phyloP scores from a whole-genome alignment of 2,888 invertebrate species.

The Cyrtodaria siliqua region DNA sequence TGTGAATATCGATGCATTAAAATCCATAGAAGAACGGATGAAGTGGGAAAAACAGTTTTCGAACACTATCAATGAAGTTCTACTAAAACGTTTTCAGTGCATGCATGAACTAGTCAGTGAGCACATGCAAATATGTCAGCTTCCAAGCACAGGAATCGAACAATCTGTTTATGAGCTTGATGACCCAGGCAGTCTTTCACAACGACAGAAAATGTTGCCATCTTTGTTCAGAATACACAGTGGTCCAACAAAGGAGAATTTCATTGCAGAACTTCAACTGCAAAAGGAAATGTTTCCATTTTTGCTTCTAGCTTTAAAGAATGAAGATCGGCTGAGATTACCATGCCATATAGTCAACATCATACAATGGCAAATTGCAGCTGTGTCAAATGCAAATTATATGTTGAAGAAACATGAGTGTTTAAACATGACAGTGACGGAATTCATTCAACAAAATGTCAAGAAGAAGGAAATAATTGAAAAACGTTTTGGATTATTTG shows the following conservation, averaged over 20 bases:
- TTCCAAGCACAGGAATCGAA: background rate
- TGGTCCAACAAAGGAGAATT: slow-evolving; percentile 17
- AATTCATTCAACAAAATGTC: slow-evolving; percentile 25
- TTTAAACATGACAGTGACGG: slow-evolving; percentile 42
- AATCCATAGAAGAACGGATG: background rate
- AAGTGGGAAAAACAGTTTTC: slow-evolving; percentile 29
- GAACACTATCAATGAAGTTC: background rate
- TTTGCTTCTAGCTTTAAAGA: slow-evolving; percentile 26
- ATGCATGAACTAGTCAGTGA: slow-evolving; percentile 1
- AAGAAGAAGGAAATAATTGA: slow-evolving; percentile 5
- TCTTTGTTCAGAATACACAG: slow-evolving; percentile 34
- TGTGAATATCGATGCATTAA: background rate
- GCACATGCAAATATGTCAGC: background rate
- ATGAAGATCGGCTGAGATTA: slow-evolving; percentile 33
- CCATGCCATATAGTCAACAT: slow-evolving; percentile 49
- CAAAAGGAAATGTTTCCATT: slow-evolving; percentile 26
- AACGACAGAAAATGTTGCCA: background rate
- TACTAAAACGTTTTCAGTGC: slow-evolving; percentile 16
- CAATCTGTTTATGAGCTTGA: background rate
- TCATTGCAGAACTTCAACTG: slow-evolving; percentile 28
- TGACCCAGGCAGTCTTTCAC: background rate
- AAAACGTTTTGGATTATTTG: slow-evolving; percentile 13
- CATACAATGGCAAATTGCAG: slow-evolving; percentile 62
- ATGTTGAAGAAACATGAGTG: slow-evolving; percentile 56
- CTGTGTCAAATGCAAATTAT: slow-evolving; percentile 53